Evolutionary conservation across 1,140 invertebrate genomes (phyloP).

Genomic region (Polyergus mexicanus): DNA sequence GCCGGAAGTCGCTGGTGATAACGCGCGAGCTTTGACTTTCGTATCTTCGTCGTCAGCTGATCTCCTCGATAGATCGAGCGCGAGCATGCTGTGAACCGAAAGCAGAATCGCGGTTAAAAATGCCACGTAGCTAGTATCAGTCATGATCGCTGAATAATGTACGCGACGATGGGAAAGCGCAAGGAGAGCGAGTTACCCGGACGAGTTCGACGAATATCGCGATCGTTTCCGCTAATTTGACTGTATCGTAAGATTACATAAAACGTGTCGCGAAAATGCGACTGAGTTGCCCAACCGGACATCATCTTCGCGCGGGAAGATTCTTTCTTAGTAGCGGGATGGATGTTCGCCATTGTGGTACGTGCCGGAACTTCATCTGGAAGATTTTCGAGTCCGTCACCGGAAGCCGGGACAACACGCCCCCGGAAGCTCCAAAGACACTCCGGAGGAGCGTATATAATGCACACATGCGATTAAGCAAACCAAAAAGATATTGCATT

Average conservation of each 20-base stretch:
- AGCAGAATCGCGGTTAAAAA: constrained; percentile 76
- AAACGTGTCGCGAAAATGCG: constrained; percentile 70
- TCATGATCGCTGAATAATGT: constrained; percentile 85
- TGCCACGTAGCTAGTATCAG: constrained; percentile 82
- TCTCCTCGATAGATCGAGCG: constrained; percentile 50
- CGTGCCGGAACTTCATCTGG: neutral
- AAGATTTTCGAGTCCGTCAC: neutral
- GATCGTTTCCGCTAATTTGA: constrained; percentile 14
- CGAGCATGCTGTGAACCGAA: constrained; percentile 73
- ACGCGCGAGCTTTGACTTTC: neutral
- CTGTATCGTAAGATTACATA: constrained; percentile 55
- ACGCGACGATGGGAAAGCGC: constrained; percentile 66
- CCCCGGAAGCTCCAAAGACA: neutral
- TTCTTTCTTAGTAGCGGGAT: neutral
- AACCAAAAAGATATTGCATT: neutral
- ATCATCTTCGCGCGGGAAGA: too few relatives aligned
- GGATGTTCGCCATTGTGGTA: constrained; percentile 1
- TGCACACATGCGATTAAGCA: neutral
- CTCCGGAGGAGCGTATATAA: constrained; percentile 2
- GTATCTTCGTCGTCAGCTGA: constrained; percentile 36
- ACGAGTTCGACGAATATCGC: constrained; percentile 44
- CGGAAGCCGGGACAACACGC: neutral
- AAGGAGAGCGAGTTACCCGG: constrained; percentile 14
- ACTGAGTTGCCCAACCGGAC: constrained; percentile 50
- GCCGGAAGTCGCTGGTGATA: neutral